Evolutionary conservation across 2,113 vertebrate species (phyloP).

Genomic region (Dicerorhinus sumatrensis): DNA sequence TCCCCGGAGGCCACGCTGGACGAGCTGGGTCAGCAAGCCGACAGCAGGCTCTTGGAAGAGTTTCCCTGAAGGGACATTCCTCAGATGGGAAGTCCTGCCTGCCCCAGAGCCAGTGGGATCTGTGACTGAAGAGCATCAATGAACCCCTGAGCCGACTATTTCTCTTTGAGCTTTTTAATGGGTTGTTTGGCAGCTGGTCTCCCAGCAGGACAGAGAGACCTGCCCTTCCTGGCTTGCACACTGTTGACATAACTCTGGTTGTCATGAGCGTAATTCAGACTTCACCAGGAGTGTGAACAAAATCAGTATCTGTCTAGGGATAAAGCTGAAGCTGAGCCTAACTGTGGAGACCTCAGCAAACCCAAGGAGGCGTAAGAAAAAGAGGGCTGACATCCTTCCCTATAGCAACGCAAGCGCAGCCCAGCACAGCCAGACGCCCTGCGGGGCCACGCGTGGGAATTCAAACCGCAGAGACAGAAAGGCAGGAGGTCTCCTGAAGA

Average conservation of each 20-base stretch:
- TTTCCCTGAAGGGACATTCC: background rate
- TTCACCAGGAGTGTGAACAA: background rate
- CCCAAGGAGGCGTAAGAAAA: accelerated
- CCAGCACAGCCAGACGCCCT: background rate
- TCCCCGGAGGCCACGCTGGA: background rate
- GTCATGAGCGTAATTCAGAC: background rate
- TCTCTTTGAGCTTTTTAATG: background rate
- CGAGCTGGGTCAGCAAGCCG: background rate
- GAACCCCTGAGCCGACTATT: background rate
- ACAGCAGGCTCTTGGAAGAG: too few relatives aligned
- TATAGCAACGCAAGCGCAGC: accelerated
- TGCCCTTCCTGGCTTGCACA: background rate
- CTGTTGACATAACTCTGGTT: background rate
- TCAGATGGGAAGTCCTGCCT: background rate
- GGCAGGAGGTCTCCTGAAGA: background rate
- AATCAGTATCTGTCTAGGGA: background rate
- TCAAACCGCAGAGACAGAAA: accelerated
- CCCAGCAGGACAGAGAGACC: background rate
- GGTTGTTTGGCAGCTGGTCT: background rate
- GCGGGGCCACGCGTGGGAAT: background rate
- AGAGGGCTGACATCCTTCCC: background rate
- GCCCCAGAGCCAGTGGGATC: too few relatives aligned
- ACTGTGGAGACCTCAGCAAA: background rate
- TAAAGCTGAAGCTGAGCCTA: background rate
- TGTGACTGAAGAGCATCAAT: background rate